Evolutionary conservation across 2,797 vertebrate species (phyloP), one percentile per base, ranked within the genome.

Genomic region (Capromys pilorides): DNA sequence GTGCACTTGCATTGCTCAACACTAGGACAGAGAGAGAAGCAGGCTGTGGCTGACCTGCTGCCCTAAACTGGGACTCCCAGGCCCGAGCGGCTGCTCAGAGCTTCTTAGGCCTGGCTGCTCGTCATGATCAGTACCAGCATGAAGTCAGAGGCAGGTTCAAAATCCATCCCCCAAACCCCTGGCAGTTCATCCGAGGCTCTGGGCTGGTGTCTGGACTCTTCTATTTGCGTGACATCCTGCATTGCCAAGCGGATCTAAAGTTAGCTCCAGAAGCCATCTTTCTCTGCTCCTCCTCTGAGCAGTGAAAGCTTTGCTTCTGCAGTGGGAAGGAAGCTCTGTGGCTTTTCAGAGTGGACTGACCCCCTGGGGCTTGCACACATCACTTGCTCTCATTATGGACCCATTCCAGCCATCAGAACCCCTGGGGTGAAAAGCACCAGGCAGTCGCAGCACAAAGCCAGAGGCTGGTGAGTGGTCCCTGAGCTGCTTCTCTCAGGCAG

Each of bases 361-460:
- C 61, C 16, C 59, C 54, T 33, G 28, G 2, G 24, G 11, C 28
- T 66, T 10, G 26, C 3, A 5, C 45, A 13, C n/a, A 19, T 31
- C 10, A 26, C 51, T 11, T 14, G 2, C 62, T n/a, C 12, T 33
- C 19, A 6, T 18, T 13, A 45, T 75, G 49, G 24, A 8, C 45
- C 45, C 75, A 33, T 33, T 33, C 75, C 14, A 7, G 45, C 62
- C 31, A 59, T 51, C 39, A 77, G 33, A 59, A 28, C 0, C 0
- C 51, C 86, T 39, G 5, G 0, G 0, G 39, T 0, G 0, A 11
- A 8, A 67, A 41, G n/a, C 4, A 14, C 67, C 59, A 2, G 0
- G 0, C 3, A 0, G 54, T 36, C 22, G 39, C 79, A 7, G 4
- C 2, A 0, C 6, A 59, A 19, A 0, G 16, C 12, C 54, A 5